Conservation (phyloP, 2,888 invertebrate species). For the Tipula unca region DNA sequence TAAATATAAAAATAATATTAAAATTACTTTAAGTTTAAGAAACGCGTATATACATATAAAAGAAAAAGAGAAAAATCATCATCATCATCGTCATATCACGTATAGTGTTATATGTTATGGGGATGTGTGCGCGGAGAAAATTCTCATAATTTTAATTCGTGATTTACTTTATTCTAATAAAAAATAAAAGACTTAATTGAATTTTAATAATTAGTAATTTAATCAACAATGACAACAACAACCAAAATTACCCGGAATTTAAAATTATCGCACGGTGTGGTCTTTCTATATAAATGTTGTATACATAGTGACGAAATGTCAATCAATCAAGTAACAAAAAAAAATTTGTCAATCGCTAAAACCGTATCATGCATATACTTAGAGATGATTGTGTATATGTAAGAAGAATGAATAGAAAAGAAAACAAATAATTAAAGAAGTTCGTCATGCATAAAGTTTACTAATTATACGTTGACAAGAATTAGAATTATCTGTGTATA, state of each 20-base stretch:
- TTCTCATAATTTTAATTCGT: background rate
- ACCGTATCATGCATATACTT: background rate
- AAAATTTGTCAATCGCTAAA: background rate
- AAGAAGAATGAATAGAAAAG: background rate
- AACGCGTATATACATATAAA: background rate
- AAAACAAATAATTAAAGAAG: background rate
- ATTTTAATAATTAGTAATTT: background rate
- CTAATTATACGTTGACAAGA: constrained; percentile 14
- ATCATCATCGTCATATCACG: background rate
- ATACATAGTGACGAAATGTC: background rate
- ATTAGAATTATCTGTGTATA: background rate
- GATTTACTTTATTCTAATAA: background rate
- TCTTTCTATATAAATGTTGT: background rate
- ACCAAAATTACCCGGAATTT: background rate
- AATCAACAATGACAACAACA: no score
- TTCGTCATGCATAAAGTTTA: background rate
- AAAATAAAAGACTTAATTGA: background rate
- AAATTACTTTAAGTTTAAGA: background rate
- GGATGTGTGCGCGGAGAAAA: background rate
- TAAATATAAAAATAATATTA: background rate
- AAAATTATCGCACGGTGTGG: background rate
- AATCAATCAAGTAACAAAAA: background rate
- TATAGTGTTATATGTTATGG: background rate
- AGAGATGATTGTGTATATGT: background rate
- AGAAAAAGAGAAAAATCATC: background rate